Base-by-base conservation (phyloP, 2,888 invertebrate genomes). In the Dorcus parallelipipedus region DNA sequence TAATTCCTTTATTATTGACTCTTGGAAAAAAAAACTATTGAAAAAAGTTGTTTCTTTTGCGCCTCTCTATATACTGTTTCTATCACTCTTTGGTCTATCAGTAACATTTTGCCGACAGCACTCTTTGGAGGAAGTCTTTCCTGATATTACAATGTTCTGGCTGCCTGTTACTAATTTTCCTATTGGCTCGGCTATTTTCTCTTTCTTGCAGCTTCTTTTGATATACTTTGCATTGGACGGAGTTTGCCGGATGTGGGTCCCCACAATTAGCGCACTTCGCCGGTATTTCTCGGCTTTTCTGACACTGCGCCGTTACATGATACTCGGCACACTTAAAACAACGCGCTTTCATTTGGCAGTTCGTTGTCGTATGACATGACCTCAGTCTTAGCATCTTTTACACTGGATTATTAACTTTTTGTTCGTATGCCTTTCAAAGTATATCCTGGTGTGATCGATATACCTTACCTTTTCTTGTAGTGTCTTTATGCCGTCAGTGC, bases 321-420 rank as follows among this genome's bases (percentile, higher is more conserved):
- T 38, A 10, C 20, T 53, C 45, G 23, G 51, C 43, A 40, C 60
- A 58, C 20, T 58, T 58, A 9, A 60, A 14, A 52, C 60, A 60
- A 33, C 38, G 38, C 5, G 51, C 10, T 4, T 17, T 10, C 8
- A 20, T 10, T 10, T 26, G 47, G 14, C 60, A 53, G 39, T 57
- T 60, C 9, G 45, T 9, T 14, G 52, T 58, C 4, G 47, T n/a
- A n/a, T n/a, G n/a, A n/a, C 59, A 38, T 55, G 59, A 8, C 59
- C 59, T 55, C 55, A 60, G 49, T 49, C 47, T 33, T 58, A 60
- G 54, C 55, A 56, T 38, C 52, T 59, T 9, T 59, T 43, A 51
- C 59, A 59, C 17, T 59, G 59, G 5, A 50, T 47, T 14, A 52
- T 20, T 40, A 41, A 14, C 40, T 20, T 20, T 17, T 38, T 41